phyloP scores from a whole-genome alignment of 1,140 invertebrate genomes.

The Homalodisca vitripennis region DNA sequence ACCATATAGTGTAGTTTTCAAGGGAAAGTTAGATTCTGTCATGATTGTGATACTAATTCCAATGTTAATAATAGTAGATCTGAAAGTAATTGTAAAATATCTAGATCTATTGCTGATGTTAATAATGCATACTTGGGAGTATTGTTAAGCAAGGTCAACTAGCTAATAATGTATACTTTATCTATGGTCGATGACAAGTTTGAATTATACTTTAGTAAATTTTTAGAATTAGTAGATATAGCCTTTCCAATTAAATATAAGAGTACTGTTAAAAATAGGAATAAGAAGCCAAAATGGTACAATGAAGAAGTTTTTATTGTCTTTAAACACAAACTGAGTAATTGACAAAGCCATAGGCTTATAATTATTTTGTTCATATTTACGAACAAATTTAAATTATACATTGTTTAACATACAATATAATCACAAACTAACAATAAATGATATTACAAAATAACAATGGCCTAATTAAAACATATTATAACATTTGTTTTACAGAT shows the following conservation, averaged over 20 bases:
- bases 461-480: too few relatives aligned
- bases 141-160: not conserved
- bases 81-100: not conserved
- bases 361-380: too few relatives aligned
- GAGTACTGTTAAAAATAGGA: not conserved
- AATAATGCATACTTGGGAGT: not conserved
- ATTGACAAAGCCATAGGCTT: too few relatives aligned
- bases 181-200: not conserved
- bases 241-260: conserved; percentile 13
- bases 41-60: not conserved
- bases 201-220: conserved; percentile 3
- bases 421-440: too few relatives aligned
- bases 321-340: too few relatives aligned
- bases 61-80: not conserved
- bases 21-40: not conserved
- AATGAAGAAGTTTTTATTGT: too few relatives aligned
- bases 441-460: too few relatives aligned
- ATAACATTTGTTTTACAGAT: too few relatives aligned
- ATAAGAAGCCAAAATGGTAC: not conserved
- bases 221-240: conserved; percentile 12
- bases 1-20: not conserved
- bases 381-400: too few relatives aligned
- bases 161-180: not conserved
- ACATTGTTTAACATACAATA: too few relatives aligned
- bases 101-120: not conserved